Percentiles rank a stretch among this genome's conserved stretches.
Evolutionary conservation across 2,797 vertebrate species (phyloP).

Genomic region (Emydoidea blandingii): DNA sequence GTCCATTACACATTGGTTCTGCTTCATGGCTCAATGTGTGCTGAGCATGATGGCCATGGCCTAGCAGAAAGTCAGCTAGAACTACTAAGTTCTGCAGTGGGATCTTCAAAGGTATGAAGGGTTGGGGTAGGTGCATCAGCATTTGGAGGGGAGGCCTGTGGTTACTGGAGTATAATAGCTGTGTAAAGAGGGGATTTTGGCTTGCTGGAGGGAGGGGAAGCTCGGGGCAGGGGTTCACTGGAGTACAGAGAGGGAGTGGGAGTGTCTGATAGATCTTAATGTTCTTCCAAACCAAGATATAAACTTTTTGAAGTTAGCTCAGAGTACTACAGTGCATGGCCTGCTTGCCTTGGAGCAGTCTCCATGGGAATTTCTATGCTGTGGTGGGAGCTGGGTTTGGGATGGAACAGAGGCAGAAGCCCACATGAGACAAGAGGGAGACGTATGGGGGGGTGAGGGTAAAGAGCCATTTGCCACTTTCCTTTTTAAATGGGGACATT

Average conservation of each 20-base stretch:
- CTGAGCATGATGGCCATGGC: background rate
- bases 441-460: background rate
- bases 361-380: background rate
- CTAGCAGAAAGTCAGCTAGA: background rate
- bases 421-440: background rate
- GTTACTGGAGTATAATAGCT: background rate
- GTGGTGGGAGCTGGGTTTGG: background rate
- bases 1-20: accelerated
- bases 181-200: background rate
- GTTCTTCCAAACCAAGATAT: background rate
- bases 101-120: background rate
- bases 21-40: accelerated
- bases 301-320: background rate
- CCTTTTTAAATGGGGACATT: background rate
- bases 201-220: background rate
- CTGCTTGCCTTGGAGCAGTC: background rate
- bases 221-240: background rate
- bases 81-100: background rate
- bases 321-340: background rate
- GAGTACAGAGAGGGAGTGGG: background rate
- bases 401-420: background rate
- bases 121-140: background rate
- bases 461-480: background rate
- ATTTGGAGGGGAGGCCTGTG: background rate
- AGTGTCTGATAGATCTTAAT: background rate